These are phyloP conservation scores for Propithecus deckenii DNA, from an alignment of 2,797 vertebrate genomes.

Conservation along the genomic window DNA sequence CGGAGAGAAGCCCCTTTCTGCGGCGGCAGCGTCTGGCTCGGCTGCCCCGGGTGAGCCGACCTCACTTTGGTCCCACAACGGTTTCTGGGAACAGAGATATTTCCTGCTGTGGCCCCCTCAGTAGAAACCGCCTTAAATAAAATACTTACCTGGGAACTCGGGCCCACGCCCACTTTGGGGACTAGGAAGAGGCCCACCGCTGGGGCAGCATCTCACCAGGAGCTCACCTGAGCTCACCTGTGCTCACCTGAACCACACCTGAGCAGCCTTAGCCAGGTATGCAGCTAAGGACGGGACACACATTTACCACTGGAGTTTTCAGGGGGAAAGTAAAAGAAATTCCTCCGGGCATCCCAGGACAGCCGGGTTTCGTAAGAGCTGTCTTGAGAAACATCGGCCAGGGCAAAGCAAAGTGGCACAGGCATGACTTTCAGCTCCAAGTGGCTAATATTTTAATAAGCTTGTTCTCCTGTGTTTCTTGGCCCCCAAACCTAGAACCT, in stretches of 20 bases:
- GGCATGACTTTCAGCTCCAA: not conserved
- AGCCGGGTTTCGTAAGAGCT: constrained; percentile 52
- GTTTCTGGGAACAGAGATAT: not conserved
- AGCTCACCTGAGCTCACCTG: not conserved
- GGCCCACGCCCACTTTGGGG: not conserved
- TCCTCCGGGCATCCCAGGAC: constrained; percentile 47
- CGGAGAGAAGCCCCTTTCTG: too few relatives aligned
- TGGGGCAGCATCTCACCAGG: constrained; percentile 81
- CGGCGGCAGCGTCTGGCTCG: too few relatives aligned
- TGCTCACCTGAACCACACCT: not conserved
- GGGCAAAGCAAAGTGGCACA: constrained; percentile 15
- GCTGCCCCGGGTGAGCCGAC: not conserved
- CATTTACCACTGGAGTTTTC: not conserved
- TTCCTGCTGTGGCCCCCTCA: not conserved
- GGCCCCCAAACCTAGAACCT: not conserved
- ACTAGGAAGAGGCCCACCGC: constrained; percentile 64
- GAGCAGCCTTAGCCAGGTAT: not conserved
- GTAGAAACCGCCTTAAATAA: not conserved
- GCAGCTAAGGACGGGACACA: not conserved
- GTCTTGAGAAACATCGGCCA: constrained; percentile 17
- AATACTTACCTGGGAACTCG: not conserved
- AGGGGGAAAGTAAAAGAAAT: constrained; percentile 39
- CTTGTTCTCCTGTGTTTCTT: not conserved
- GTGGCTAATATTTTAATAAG: constrained; percentile 19
- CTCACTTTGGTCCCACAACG: too few relatives aligned